Base-by-base conservation (phyloP, 1,140 invertebrate genomes). In the Caenorhabditis brenneri region DNA sequence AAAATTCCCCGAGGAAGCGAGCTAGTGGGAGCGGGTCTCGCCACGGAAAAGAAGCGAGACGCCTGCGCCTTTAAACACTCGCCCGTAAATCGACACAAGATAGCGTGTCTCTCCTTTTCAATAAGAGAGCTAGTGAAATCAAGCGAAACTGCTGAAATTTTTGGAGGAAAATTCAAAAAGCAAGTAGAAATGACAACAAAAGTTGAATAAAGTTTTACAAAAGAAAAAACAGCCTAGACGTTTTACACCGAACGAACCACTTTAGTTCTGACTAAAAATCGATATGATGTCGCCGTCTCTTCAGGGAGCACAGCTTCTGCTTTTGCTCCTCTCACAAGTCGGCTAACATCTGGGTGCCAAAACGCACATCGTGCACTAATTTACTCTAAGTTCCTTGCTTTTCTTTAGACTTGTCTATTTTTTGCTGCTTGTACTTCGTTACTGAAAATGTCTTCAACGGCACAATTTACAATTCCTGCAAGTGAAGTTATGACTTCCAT, bases 401-500 rank as follows among this genome's bases (percentile, higher is more conserved):
- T 65, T 65, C 24, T 12, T 19, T 27, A 55, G 24, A 24, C 65
- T 10, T 46, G 2, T 74, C 46, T 42, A 24, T 36, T 46, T 12
- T 0, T 22, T 74, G 12, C 42, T 74, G 24, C n/a, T 12, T 10
- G 7, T 24, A 42, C 42, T 6, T 36, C 19, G 2, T 0, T 0
- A 36, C 15, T 36, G n/a, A n/a, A n/a, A 74, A 74, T 74, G 65
- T 42, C 33, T 22, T 46, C 65, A 4, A 5, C 65, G 9, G n/a
- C 27, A 10, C 65, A 74, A 74, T 74, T 74, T 15, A 42, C 65
- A 46, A 74, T 74, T 42, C 65, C 65, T 6, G 65, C 65, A 0
- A 74, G 65, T 12, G 65, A 74, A 24, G 65, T 74, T 12, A 87
- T 91, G 39, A 90, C 88, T 19, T 83, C 86, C 12, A 89, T 89